Evolutionary conservation across 2,113 vertebrate species (phyloP), one percentile per base, ranked within the genome.

Genomic region (Turdus rufiventris): DNA sequence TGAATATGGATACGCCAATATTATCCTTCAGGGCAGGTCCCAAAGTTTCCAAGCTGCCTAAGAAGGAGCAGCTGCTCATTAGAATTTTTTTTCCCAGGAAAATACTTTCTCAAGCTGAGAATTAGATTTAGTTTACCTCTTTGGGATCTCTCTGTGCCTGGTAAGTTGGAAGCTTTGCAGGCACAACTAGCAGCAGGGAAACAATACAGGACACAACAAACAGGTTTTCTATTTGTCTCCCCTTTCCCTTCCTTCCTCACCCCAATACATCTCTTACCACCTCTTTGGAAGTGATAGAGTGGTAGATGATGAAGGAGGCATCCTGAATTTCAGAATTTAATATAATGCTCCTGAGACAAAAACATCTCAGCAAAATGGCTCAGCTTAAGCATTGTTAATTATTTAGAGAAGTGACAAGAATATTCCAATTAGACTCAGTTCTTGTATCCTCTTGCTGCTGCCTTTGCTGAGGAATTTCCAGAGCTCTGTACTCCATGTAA

Each of bases 361-460:
- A 91, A 42, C 40, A 81, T 34, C 51, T 81, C 68, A 65, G 66
- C 15, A 73, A 84, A 93, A 92, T 54, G 36, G 71, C 60, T 85
- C 77, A 76, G 84, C 38, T 91, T 95, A 84, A 89, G 54, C 3
- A 0, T 33, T 0, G 0, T 76, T 93, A 89, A 96, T 90, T 88
- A 94, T 88, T 94, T 71, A 91, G 43, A 75, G 63, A 91, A 79
- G 26, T 17, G 36, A 77, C 87, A 76, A 85, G 93, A 95, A 80
- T 60, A 89, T 31, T 93, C 87, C 51, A 76, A 19, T 89, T 79
- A 94, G 66, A 70, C 11, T 23, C 78, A 68, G 33, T 67, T 38
- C 74, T 75, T 28, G 79, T 85, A 91, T 82, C 38, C 10, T 62
- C 54, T 47, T 54, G 43, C 62, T 93, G 87, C 29, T 93, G 62